These are phyloP conservation scores for Scyliorhinus canicula DNA, from an alignment of 2,797 vertebrate species.

Conservation along the genomic window DNA sequence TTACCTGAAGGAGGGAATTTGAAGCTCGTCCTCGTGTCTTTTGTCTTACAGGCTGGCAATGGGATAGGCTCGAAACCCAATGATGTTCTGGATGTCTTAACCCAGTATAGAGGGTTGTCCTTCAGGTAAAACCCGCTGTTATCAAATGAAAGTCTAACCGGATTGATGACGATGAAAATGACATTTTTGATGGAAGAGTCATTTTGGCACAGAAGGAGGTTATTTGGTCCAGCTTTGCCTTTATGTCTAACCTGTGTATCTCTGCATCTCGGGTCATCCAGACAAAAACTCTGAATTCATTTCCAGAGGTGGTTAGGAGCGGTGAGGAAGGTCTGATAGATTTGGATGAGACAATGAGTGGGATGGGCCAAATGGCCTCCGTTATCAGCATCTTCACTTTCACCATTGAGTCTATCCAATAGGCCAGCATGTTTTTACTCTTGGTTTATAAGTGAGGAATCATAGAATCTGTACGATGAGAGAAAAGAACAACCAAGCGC, in stretches of 20 bases:
- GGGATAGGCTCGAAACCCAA: slow-evolving; percentile 66
- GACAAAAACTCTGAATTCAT: neutral
- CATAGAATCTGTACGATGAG: too few species aligned
- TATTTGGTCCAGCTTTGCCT: neutral
- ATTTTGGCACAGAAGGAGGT: too few species aligned
- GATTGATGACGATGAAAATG: too few species aligned
- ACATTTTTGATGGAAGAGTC: too few species aligned
- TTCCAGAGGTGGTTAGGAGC: neutral
- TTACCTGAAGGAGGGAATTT: neutral
- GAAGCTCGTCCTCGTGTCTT: slow-evolving; percentile 19
- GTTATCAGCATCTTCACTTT: neutral
- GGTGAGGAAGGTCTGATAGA: neutral
- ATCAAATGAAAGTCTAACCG: neutral
- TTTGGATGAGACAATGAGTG: neutral
- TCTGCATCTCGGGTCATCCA: neutral
- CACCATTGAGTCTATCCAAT: neutral
- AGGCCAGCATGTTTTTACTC: neutral
- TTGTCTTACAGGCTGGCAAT: slow-evolving; percentile 69
- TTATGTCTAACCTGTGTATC: neutral
- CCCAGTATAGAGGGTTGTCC: slow-evolving; percentile 78
- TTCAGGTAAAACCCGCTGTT: slow-evolving; percentile 65
- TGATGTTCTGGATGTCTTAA: slow-evolving; percentile 60
- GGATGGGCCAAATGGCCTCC: neutral
- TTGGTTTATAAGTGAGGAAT: neutral
- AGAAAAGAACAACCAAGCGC: neutral